phyloP scores from a whole-genome alignment of 2,113 vertebrate genomes.

The Hydrolagus affinis region DNA sequence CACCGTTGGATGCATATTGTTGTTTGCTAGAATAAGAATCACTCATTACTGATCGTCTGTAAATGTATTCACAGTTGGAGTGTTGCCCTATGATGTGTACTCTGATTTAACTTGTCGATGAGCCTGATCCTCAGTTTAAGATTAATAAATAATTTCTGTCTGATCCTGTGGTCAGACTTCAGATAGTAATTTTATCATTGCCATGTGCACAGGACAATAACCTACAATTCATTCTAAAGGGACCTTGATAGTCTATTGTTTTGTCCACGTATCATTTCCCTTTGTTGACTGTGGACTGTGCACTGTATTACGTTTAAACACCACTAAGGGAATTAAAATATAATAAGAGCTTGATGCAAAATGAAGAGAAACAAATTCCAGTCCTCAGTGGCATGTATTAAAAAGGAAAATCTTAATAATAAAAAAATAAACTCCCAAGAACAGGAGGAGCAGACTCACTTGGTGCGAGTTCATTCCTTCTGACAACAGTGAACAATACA shows the following conservation, averaged over 20 bases:
- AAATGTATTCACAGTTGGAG: too few relatives aligned
- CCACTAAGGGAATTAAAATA: not conserved
- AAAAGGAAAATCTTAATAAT: not conserved
- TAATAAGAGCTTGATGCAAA: not conserved
- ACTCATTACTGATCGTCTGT: too few relatives aligned
- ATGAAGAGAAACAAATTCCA: too few relatives aligned
- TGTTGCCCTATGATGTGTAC: not conserved
- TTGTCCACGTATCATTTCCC: not conserved
- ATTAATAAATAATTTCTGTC: not conserved
- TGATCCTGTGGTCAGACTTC: not conserved
- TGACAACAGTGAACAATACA: not conserved
- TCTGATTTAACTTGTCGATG: not conserved
- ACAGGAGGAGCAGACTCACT: not conserved
- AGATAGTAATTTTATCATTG: not conserved
- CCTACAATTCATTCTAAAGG: not conserved
- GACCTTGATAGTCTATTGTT: too few relatives aligned
- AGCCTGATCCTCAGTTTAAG: not conserved
- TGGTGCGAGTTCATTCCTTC: not conserved
- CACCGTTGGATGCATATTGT: too few relatives aligned
- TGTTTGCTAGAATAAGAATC: too few relatives aligned
- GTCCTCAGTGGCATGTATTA: not conserved
- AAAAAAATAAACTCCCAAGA: not conserved
- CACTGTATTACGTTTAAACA: not conserved
- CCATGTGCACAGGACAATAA: not conserved
- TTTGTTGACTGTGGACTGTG: not conserved